A percentile compares a stretch with the other conserved stretches of the same genome.
These are phyloP conservation scores for Macrosiphum euphorbiae DNA, from an alignment of 2,888 invertebrate species.

Conservation along the genomic window DNA sequence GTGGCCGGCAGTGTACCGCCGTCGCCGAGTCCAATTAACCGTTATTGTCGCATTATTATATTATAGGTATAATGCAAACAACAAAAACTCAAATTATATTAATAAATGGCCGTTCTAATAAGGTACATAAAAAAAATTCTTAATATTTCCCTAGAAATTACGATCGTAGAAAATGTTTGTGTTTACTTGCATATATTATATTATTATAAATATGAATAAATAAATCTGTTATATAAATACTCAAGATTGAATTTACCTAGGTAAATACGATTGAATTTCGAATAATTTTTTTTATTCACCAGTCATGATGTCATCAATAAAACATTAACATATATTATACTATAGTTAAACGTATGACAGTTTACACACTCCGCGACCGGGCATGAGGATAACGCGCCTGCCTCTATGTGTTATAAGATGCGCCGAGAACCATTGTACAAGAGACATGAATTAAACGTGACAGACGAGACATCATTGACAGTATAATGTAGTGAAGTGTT, in stretches of 20 bases:
- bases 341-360: neutral
- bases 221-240: neutral
- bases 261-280: neutral
- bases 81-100: neutral
- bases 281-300: neutral
- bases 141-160: neutral
- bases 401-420: neutral
- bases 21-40: neutral
- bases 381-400: neutral
- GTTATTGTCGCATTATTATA: conserved; percentile 1
- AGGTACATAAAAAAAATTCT: neutral
- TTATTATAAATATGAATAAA: neutral
- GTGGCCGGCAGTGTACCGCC: neutral
- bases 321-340: neutral
- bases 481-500: conserved; percentile 8
- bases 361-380: neutral
- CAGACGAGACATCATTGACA: neutral
- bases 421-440: neutral
- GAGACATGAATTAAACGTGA: conserved; percentile 34
- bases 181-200: neutral
- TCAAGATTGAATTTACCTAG: neutral
- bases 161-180: neutral
- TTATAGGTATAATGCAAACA: neutral
- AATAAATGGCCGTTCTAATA: neutral
- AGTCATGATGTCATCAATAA: conserved; percentile 3